Evolutionary conservation across 2,113 vertebrate genomes (phyloP).

Genomic region (Zosterops pallidus): DNA sequence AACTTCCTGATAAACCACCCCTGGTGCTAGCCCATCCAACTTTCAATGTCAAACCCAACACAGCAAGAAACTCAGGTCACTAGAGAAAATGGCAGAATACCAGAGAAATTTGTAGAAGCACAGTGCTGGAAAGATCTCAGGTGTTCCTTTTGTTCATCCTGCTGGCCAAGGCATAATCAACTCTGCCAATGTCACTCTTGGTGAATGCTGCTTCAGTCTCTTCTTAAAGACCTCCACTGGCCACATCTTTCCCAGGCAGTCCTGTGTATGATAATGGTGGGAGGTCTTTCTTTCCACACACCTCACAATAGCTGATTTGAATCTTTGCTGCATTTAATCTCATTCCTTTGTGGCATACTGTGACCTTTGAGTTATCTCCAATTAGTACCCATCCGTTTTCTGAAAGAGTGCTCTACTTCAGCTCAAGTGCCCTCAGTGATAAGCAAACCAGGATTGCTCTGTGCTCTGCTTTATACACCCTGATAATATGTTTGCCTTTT

Average conservation of each 20-base stretch:
- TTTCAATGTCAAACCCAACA: not conserved
- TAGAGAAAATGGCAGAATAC: not conserved
- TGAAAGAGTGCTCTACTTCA: not conserved
- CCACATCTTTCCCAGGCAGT: not conserved
- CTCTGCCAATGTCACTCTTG: not conserved
- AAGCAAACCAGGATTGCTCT: not conserved
- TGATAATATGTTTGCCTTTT: not conserved
- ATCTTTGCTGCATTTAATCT: not conserved
- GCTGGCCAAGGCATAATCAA: not conserved
- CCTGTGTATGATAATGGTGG: not conserved
- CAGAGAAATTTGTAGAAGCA: accelerated
- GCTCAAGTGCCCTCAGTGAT: not conserved
- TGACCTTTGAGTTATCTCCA: not conserved
- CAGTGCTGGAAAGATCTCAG: not conserved
- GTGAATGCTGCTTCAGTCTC: not conserved
- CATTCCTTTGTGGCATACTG: not conserved
- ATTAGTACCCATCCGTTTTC: not conserved
- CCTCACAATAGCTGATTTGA: not conserved
- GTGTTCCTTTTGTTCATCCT: not conserved
- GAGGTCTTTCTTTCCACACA: not conserved
- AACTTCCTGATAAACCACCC: accelerated
- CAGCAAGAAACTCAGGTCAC: not conserved
- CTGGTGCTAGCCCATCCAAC: not conserved
- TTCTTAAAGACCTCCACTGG: not conserved
- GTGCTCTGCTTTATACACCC: not conserved